Evolutionary conservation across 2,888 invertebrate species (phyloP), one percentile per base, ranked within the genome.

Genomic region (Pristionchus exspectatus): DNA sequence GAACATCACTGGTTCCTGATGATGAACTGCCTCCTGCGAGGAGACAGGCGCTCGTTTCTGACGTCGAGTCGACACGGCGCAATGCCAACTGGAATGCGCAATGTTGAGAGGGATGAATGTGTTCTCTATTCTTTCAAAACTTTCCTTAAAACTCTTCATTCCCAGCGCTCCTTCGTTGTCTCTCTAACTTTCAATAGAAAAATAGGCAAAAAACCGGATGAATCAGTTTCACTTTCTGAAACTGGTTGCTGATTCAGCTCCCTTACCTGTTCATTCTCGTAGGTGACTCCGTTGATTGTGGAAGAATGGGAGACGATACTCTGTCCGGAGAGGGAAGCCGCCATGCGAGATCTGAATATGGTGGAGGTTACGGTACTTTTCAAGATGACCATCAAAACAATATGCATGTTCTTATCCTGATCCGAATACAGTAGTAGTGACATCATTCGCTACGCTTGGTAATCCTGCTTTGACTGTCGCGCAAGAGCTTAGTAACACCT

Each of bases 281-380:
- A 89, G 24, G 89, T 89, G 59, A 66, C 88, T 56, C 74, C 81
- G 50, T 89, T 89, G 77, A 59, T 38, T 27, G 89, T 89, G 33
- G 89, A 89, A 14, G 89, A 81, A 27, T 89, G 89, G 21, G 89
- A 89, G 66, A 89, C 83, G 56, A 89, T 89, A 56, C 89, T 89
- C 83, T 89, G 89, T 0, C 89, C 89, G 66, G 89, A 89, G 63
- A 89, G 59, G 16, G 89, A 89, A 10, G 81, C 81, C 5, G 81
- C 83, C 89, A 89, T 83, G 4, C 89, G 89, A 27, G 89, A 89
- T 66, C 89, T 89, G 89, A 38, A 18, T 10, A 21, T 9, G 27
- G 21, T 56, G 24, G n/a, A 18, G 74, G 44, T 38, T 16, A 38
- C 77, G 2, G 38, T 59, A 59, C 59, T 4, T 50, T 50, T 50